A percentile compares a stretch with the other conserved stretches of the same genome.
Conservation (phyloP, 2,113 vertebrate genomes). For the Podarcis raffonei region DNA sequence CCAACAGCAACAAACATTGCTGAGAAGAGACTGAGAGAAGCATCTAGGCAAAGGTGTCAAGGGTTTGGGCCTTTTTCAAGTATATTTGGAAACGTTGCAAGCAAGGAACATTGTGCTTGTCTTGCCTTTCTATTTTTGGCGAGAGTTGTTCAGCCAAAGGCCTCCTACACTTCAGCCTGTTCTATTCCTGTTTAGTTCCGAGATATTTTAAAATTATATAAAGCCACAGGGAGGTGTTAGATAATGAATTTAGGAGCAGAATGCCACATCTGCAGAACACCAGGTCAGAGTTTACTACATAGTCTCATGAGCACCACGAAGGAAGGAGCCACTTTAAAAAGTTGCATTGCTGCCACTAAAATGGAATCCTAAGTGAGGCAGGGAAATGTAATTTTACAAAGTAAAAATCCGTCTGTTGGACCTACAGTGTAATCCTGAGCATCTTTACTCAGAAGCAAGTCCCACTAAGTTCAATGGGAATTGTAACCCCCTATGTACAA, state of each 20-base stretch:
- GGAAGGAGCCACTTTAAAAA: neutral
- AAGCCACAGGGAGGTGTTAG: neutral
- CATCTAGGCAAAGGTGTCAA: neutral
- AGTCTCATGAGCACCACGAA: neutral
- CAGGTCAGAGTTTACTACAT: neutral
- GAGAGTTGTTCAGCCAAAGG: neutral
- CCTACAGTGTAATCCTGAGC: neutral
- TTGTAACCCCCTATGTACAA: slow-evolving; percentile 9
- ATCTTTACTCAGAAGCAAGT: neutral
- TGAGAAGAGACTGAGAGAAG: fast-evolving
- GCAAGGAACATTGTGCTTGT: neutral
- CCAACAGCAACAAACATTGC: fast-evolving
- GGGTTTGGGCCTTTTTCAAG: neutral
- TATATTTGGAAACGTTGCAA: neutral
- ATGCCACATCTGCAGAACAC: neutral
- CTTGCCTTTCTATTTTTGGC: slow-evolving; percentile 30
- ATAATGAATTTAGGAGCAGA: neutral
- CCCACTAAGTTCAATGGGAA: neutral
- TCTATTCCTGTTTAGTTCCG: slow-evolving; percentile 25
- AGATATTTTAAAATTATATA: slow-evolving; percentile 28
- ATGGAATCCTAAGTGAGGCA: neutral
- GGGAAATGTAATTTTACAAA: neutral
- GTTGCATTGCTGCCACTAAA: neutral
- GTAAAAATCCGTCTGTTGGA: neutral
- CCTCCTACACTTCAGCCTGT: neutral